Evolutionary conservation across 2,888 invertebrate species (phyloP), one percentile per base, ranked within the genome.

Genomic region (Horisme vitalbata): DNA sequence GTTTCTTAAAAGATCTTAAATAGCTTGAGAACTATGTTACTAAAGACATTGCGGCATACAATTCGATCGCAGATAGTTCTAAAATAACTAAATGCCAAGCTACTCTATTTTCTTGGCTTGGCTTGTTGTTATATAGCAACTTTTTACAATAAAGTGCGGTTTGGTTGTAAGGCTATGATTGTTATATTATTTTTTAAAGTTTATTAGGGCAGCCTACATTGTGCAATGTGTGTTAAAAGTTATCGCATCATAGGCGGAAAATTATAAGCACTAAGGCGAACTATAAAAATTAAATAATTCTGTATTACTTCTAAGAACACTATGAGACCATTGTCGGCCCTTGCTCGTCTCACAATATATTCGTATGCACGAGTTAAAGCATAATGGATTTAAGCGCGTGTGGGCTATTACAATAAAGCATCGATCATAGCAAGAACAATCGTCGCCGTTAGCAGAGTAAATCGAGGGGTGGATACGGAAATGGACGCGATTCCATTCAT

Each of bases 401-500:
- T 78, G 79, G 79, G 76, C 79, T 61, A 70, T 75, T 70, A 74
- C 75, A 77, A 79, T 76, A 77, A 73, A 73, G 63, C 75, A 75
- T 79, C 68, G 67, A 77, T 78, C 75, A 72, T 73, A 57, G 65
- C 65, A 50, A 47, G 47, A 63, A 70, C 75, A 70, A 74, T 76
- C 73, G 68, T 71, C 71, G 77, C 83, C 79, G 73, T 79, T 79
- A 81, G 80, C 81, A 70, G 75, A 78, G 74, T 73, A 78, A 79
- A 79, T 79, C 74, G 75, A 75, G 71, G 72, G 82, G 82, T 71
- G 79, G 80, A 75, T 68, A 70, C 78, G 82, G 82, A 85, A 83
- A 75, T 62, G 61, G 68, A 71, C 45, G 48, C 48, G 59, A 60
- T 68, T 52, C 50, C 59, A 60, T 50, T 57, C 55, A 60, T 60